A percentile compares a stretch with the other conserved stretches of the same genome.
Conservation (phyloP, 2,113 vertebrate genomes). For the Isurus oxyrinchus region DNA sequence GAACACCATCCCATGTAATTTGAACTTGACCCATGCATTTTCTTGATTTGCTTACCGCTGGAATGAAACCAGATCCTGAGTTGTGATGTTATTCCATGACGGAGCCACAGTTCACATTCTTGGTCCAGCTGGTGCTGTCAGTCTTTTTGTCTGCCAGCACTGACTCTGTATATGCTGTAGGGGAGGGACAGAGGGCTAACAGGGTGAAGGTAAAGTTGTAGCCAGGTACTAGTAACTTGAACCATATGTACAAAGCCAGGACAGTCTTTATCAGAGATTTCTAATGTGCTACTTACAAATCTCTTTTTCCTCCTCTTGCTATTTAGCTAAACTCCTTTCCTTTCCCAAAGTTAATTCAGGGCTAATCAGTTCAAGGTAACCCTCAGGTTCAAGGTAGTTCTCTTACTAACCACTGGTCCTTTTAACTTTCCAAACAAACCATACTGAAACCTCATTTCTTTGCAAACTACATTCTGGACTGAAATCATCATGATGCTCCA, state of each 20-base stretch:
- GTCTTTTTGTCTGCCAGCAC: constrained; percentile 49
- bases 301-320: background rate
- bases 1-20: background rate
- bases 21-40: background rate
- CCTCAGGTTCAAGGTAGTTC: no score
- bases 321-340: background rate
- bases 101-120: constrained; percentile 58
- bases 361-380: background rate
- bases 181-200: constrained; percentile 29
- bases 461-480: background rate
- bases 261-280: background rate
- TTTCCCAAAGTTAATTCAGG: background rate
- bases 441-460: background rate
- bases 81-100: constrained; percentile 44
- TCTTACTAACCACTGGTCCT: background rate
- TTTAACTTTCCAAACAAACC: background rate
- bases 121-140: constrained; percentile 67
- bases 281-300: background rate
- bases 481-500: background rate
- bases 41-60: constrained; percentile 57
- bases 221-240: background rate
- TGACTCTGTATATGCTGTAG: constrained; percentile 46
- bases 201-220: background rate
- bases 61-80: constrained; percentile 55
- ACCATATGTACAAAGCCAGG: background rate